These are phyloP conservation scores for Knipowitschia caucasica DNA, from an alignment of 2,797 vertebrate genomes.

Conservation along the genomic window DNA sequence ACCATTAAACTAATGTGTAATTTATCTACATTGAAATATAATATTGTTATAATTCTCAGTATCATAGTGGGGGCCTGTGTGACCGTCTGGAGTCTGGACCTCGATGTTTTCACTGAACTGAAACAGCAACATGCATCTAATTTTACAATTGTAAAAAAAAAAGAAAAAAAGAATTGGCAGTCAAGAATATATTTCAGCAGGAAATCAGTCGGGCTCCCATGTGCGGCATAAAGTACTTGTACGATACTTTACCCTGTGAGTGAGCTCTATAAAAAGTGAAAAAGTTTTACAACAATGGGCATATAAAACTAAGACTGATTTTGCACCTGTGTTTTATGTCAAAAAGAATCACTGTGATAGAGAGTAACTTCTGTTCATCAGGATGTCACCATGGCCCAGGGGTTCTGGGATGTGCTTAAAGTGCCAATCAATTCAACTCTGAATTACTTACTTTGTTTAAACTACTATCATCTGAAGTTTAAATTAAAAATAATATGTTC, in stretches of 20 bases:
- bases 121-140: not conserved
- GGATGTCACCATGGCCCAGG: not conserved
- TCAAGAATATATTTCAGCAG: conserved; percentile 19
- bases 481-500: not conserved
- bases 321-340: conserved; percentile 12
- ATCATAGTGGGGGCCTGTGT: too few species aligned
- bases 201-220: conserved; percentile 22
- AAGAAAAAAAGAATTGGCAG: conserved; percentile 29
- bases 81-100: not conserved
- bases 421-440: too few species aligned
- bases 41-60: not conserved
- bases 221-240: conserved; percentile 30
- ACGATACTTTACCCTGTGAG: conserved; percentile 35
- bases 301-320: conserved; percentile 26
- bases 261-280: conserved; percentile 32
- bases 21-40: not conserved
- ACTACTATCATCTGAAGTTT: not conserved
- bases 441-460: not conserved
- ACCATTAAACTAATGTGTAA: not conserved
- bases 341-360: not conserved
- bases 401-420: not conserved
- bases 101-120: not conserved
- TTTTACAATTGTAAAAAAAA: conserved; percentile 17
- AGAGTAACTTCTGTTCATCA: not conserved
- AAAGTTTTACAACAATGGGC: conserved; percentile 42